Evolutionary conservation across 2,113 vertebrate genomes (phyloP), one percentile per base, ranked within the genome.

Genomic region (Ptilonorhynchus violaceus): DNA sequence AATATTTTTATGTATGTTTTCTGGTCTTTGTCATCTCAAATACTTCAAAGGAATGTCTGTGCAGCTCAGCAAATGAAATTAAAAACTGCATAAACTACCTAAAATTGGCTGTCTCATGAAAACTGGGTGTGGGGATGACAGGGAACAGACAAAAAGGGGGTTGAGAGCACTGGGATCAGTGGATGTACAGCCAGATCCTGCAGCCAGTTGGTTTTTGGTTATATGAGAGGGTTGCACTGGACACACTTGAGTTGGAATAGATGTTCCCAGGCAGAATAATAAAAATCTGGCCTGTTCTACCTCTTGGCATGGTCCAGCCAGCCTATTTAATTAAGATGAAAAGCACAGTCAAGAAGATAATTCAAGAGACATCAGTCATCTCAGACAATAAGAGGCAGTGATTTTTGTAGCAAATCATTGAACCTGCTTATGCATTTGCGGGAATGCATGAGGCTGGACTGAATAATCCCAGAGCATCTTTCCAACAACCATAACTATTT

Each of bases 311-410:
- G 39, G 91, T 58, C 86, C 84, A 89, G 58, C 33, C 83, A 96
- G 39, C 17, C 86, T 92, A 89, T 96, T 96, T 93, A 96, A 97
- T 97, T 94, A 95, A 91, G 93, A 96, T 92, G 67, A 95, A 97
- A 94, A 91, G 76, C 86, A 70, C 50, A 91, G 72, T 94, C 77
- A 64, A 80, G 69, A 88, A 94, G 92, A 95, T 95, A 95, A 96
- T 93, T 96, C 91, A 87, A 60, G 95, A 84, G 22, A 60, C 88
- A 97, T 95, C 93, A 88, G 66, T 96, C 86, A 91, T 85, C 46
- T 49, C 4, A 76, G 92, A 91, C 88, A 93, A 94, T 19, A 67
- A 16, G 21, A 80, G 33, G 56, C 88, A 95, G 82, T 78, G 89
- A 83, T 83, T 91, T 94, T 89, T 69, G 78, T 72, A 73, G 64